Evolutionary conservation across 1,140 invertebrate genomes (phyloP), one percentile per base, ranked within the genome.

Genomic region (Diabrotica undecimpunctata): DNA sequence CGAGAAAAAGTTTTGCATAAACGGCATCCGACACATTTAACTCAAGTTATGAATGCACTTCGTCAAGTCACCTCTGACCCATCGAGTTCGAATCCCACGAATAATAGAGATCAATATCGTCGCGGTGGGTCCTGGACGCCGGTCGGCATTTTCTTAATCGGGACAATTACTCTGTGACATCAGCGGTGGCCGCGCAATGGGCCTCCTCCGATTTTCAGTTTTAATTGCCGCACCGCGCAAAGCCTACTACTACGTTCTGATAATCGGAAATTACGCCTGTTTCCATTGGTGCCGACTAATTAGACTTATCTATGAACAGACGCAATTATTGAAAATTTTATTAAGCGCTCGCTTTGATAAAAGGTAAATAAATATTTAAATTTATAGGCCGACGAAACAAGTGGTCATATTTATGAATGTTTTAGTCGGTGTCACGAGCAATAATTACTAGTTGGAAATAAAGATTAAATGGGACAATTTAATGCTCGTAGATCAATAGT

Each of bases 191-290:
- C 55, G 25, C 25, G 63, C 63, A 54, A 52, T 37, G 54, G 63
- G 58, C 25, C 25, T 25, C 25, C 63, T 54, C 50, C 54, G 63
- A 59, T 65, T 53, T 58, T 65, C 54, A 55, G 36, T 55, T 55
- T 55, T 55, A 55, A 55, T 55, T 55, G 54, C 12, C 14, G 54
- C 25, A 25, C 54, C 54, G 54, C 25, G 54, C 14, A 55, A 55
- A 10, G 54, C 36, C 5, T 36, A 55, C 54, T 55, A 55, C 13
- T n/a, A 52, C 11, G 36, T 55, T 10, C 14, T 55, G 25, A 13
- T 35, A 55, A 55, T 55, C 54, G 54, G 14, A 55, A 55, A 55
- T 55, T 55, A 55, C 54, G 54, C 36, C 54, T 35, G 54, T 12
- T 55, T 55, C 36, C 12, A 35, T 55, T 55, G 25, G 25, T 55